Percentiles rank a stretch among this genome's conserved stretches.
Conservation (phyloP, 2,113 vertebrate species). For the Otus sunia region DNA sequence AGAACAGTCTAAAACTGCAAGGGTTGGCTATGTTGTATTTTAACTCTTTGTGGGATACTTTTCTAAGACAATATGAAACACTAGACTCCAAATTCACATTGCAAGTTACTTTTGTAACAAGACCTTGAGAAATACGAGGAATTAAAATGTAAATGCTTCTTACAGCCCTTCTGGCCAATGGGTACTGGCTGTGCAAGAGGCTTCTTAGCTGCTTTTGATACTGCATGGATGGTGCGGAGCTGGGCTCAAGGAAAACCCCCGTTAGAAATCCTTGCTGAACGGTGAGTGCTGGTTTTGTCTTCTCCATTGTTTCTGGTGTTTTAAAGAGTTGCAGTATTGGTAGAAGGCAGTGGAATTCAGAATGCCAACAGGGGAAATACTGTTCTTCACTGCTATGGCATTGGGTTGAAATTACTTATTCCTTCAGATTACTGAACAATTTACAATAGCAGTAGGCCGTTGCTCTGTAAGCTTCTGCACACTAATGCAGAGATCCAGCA, state of each 20-base stretch:
- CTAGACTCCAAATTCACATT: not conserved
- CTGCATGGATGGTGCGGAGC: conserved; percentile 92
- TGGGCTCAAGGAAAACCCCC: conserved; percentile 87
- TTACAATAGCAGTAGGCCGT: not conserved
- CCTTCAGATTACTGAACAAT: not conserved
- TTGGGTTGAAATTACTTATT: not conserved
- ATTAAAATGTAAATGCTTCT: not conserved
- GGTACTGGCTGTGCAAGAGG: conserved; percentile 96
- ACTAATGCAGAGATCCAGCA: not conserved
- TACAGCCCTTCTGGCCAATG: conserved; percentile 98
- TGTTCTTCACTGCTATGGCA: not conserved
- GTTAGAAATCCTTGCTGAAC: conserved; percentile 90
- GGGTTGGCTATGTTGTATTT: not conserved
- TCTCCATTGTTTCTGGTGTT: not conserved
- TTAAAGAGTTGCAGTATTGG: not conserved
- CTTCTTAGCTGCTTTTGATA: conserved; percentile 94
- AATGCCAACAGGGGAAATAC: not conserved
- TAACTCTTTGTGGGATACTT: not conserved
- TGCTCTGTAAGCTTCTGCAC: not conserved
- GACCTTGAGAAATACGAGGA: not conserved
- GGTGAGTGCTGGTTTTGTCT: conserved; percentile 70
- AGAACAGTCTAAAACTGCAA: not conserved
- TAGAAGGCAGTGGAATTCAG: not conserved
- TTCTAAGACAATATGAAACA: not conserved
- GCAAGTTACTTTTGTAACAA: not conserved